Conservation (phyloP, 1,140 invertebrate genomes). For the Pseudobourletiella spinata region DNA sequence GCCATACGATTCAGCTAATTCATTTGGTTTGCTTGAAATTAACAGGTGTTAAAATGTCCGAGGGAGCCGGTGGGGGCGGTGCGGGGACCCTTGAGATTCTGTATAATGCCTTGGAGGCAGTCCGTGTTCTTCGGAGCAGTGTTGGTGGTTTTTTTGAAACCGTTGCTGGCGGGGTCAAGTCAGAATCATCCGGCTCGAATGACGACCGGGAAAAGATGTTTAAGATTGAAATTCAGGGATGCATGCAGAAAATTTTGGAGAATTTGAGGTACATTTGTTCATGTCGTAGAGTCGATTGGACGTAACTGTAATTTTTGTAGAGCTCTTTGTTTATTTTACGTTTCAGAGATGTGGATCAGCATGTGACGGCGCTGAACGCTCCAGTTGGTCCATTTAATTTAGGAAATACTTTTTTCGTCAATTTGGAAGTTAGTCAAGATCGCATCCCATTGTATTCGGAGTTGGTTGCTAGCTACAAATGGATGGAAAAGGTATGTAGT, state of each 20-base stretch:
- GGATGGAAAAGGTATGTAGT: slow-evolving; percentile 68
- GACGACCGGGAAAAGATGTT: slow-evolving; percentile 23
- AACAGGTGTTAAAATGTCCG: no score
- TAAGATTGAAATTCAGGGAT: not conserved
- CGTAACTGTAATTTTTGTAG: no score
- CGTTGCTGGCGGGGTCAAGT: slow-evolving; percentile 55
- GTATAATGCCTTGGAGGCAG: slow-evolving; percentile 52
- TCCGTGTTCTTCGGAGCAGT: slow-evolving; percentile 66
- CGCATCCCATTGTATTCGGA: slow-evolving; percentile 75
- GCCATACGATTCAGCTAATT: no score
- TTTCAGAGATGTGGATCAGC: slow-evolving; percentile 22
- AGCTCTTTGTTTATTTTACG: not conserved
- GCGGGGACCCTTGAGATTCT: not conserved
- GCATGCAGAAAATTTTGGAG: slow-evolving; percentile 22
- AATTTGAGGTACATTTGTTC: slow-evolving; percentile 16
- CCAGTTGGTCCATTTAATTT: slow-evolving; percentile 66
- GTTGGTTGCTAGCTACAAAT: slow-evolving; percentile 79
- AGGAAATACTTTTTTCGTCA: slow-evolving; percentile 69
- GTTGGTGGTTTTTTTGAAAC: slow-evolving; percentile 72
- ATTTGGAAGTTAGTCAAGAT: slow-evolving; percentile 77
- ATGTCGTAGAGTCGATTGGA: not conserved
- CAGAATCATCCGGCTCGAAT: slow-evolving; percentile 43
- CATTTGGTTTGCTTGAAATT: no score
- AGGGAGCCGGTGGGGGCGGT: no score
- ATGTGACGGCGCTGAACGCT: slow-evolving; percentile 47